These are phyloP conservation scores for Lamellibrachia luymesi DNA, from an alignment of 1,140 invertebrate species.

Conservation along the genomic window DNA sequence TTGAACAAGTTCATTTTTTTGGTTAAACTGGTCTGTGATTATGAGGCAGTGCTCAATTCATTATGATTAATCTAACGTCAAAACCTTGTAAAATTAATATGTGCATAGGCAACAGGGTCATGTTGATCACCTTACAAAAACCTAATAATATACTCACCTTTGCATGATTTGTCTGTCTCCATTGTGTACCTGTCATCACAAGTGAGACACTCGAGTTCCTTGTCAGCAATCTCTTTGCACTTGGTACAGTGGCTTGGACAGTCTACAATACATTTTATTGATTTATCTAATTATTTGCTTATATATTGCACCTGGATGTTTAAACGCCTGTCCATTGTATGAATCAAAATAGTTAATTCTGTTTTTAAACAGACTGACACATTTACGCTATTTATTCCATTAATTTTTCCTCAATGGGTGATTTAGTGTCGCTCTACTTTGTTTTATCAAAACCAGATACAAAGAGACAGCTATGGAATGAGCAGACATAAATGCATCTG, in stretches of 20 bases:
- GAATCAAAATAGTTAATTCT: too few species aligned
- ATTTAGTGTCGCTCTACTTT: too few species aligned
- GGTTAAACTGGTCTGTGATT: too few species aligned
- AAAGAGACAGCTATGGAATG: too few species aligned
- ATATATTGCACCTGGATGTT: background rate
- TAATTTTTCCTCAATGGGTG: too few species aligned
- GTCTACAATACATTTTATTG: background rate
- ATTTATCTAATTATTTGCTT: background rate
- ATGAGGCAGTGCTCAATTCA: too few species aligned
- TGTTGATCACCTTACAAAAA: background rate
- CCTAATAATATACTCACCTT: background rate
- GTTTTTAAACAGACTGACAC: too few species aligned
- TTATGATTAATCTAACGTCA: background rate
- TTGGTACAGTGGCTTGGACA: background rate
- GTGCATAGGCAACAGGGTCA: background rate
- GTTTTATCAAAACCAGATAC: too few species aligned
- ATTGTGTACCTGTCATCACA: background rate
- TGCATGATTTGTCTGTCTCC: background rate
- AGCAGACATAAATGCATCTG: too few species aligned
- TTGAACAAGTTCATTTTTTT: too few species aligned
- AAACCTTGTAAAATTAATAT: background rate
- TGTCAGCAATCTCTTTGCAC: background rate
- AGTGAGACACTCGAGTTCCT: background rate
- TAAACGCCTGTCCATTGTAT: too few species aligned
- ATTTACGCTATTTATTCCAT: too few species aligned